A percentile compares a stretch with the other conserved stretches of the same genome.
phyloP scores from a whole-genome alignment of 2,888 invertebrate genomes.

The Spodoptera exigua region DNA sequence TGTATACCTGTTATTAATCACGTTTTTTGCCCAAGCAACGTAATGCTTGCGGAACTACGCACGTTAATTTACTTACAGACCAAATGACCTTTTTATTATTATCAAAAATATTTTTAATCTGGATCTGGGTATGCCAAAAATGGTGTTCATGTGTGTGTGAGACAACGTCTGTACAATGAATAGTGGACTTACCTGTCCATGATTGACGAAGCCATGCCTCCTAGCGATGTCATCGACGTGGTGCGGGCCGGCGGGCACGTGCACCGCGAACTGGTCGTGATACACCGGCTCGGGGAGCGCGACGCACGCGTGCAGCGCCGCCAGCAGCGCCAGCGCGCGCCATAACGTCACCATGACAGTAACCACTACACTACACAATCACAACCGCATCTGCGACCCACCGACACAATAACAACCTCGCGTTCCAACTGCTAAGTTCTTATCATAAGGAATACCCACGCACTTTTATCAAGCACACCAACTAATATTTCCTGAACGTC shows the following conservation, averaged over 20 bases:
- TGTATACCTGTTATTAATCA: neutral
- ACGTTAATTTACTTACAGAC: conserved; percentile 16
- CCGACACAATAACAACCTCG: conserved; percentile 53
- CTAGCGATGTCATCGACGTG: conserved; percentile 93
- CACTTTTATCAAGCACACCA: conserved; percentile 55
- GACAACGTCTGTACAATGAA: neutral
- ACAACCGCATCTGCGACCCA: conserved; percentile 73
- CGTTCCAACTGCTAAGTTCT: conserved; percentile 52
- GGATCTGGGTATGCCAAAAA: too few species aligned
- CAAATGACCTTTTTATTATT: neutral
- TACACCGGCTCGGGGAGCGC: conserved; percentile 87
- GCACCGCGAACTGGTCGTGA: conserved; percentile 95
- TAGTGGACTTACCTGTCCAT: conserved; percentile 94
- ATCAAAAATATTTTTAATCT: conserved; percentile 1
- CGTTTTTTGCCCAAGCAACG: neutral
- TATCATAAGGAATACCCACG: conserved; percentile 55
- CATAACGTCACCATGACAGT: conserved; percentile 83
- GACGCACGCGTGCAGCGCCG: conserved; percentile 65
- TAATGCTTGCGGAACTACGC: conserved; percentile 17
- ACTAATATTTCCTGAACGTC: conserved; percentile 51
- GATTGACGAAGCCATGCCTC: conserved; percentile 95
- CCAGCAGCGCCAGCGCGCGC: conserved; percentile 80
- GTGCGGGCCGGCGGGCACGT: conserved; percentile 93
- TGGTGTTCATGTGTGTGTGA: too few species aligned
- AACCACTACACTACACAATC: conserved; percentile 59